Base-by-base conservation (phyloP, 2,113 vertebrate species). In the Neopipo cinnamomea region DNA sequence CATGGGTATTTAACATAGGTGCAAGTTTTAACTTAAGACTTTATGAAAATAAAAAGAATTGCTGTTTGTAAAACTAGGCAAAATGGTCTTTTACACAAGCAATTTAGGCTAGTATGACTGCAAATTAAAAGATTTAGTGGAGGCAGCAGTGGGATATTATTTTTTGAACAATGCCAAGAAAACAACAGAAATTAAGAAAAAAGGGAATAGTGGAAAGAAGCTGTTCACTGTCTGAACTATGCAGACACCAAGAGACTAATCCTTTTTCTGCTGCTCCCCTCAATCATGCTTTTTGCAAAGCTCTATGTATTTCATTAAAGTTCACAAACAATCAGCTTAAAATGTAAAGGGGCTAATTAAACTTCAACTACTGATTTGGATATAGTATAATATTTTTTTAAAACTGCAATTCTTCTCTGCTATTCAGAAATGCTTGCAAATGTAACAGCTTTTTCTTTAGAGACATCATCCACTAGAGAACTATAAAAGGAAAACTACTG, bases 371-470 rank as follows among this genome's bases (percentile, higher is more conserved):
- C 55, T 39, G 42, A 27, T 58, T 76, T 95, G 21, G 53, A 47
- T 61, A 73, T 50, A 58, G 65, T 23, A 44, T 10, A 55, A 1
- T 4, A 17, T 28, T 53, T 22, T 31, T 33, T 86, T 66, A 52
- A 78, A 53, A 89, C 3, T 53, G 17, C 35, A 61, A n/a, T 80
- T 93, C 53, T 30, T 25, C 31, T 91, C 65, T 90, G 80, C 91
- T n/a, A 78, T 80, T 80, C 62, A 88, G 28, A 88, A 96, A 83
- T 56, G 39, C 56, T 74, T 95, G 12, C 59, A 92, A 85, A 85
- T 71, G 5, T 3, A 93, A 50, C 52, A 47, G 14, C 11, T 77
- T 89, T 59, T 55, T 71, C 87, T 75, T 84, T 55, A 77, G 73
- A 46, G 56, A 84, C 33, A 85, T 55, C 62, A 87, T 79, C 3